Conservation (phyloP, 2,113 vertebrate species). For the Fulica atra region DNA sequence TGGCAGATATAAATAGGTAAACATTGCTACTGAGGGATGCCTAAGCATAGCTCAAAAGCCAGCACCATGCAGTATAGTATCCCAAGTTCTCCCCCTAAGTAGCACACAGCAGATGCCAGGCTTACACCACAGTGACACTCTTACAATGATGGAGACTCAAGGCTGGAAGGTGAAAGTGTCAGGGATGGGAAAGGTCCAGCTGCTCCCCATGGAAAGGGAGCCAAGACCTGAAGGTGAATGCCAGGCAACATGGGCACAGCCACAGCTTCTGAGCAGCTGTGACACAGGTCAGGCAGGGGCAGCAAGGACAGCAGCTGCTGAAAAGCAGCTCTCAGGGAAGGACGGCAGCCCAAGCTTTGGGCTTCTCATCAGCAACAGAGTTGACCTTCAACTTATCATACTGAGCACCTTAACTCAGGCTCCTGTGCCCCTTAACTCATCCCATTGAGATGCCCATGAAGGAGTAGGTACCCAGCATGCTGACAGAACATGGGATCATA, state of each 20-base stretch:
- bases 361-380: not conserved
- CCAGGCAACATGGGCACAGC: not conserved
- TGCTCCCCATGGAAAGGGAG: not conserved
- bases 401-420: not conserved
- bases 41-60: not conserved
- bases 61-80: not conserved
- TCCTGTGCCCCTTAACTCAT: not conserved
- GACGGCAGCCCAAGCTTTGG: not conserved
- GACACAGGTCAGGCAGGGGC: not conserved
- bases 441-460: no score
- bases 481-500: not conserved
- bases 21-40: not conserved
- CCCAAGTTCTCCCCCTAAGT: accelerated
- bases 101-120: not conserved
- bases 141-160: not conserved
- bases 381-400: not conserved
- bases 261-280: not conserved
- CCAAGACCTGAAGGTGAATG: not conserved
- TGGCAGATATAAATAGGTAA: not conserved
- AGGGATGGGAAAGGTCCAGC: not conserved
- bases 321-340: not conserved
- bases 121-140: not conserved
- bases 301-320: not conserved
- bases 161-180: not conserved
- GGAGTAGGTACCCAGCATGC: accelerated